Base-by-base conservation (phyloP, 2,888 invertebrate species). In the Lysandra bellargus region DNA sequence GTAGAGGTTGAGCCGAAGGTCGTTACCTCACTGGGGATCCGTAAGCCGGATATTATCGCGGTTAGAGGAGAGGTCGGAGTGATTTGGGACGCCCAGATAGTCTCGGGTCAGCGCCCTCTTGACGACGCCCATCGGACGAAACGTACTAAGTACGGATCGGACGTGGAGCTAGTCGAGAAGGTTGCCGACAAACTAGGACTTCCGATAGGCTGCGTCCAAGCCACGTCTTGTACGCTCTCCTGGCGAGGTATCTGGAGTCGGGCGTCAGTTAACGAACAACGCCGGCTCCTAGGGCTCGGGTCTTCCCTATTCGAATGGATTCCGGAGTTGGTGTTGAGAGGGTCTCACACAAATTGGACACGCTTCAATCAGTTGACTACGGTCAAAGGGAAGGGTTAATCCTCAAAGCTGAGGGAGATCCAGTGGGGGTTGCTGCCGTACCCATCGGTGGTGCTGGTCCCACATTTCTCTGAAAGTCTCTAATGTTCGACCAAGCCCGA, bases 31-130 rank as follows among this genome's bases (percentile, higher is more conserved):
- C 72, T 69, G 0, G 89, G 87, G 0, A 80, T 84, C 0, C 79
- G 86, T 0, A 89, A 89, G 81, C 88, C 88, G 0, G 88, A 89
- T 73, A 80, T 87, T 3, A 81, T 89, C 0, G 86, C 86, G 4
- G 78, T 12, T 0, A 85, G 57, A 75, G 84, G 80, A 7, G 84
- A 80, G 4, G 81, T 78, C 1, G 85, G 85, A 0, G 83, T 85
- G 0, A 84, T 90, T 0, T 77, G 89, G 2, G 88, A 89, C 78
- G 87, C 85, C 23, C 23, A 23, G 23, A 23, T 23, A 23, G 23
- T 23, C 73, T 84, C 86, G 80, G n/a, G 86, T 23, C 83, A 84
- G 78, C 80, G 81, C 0, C 78, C 83, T 4, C 84, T 88, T 0
- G 85, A 86, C 0, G 81, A 79, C 0, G 82, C 83, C 1, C 85